Conservation (phyloP, 2,888 invertebrate genomes). For the Cylindroiulus punctatus region DNA sequence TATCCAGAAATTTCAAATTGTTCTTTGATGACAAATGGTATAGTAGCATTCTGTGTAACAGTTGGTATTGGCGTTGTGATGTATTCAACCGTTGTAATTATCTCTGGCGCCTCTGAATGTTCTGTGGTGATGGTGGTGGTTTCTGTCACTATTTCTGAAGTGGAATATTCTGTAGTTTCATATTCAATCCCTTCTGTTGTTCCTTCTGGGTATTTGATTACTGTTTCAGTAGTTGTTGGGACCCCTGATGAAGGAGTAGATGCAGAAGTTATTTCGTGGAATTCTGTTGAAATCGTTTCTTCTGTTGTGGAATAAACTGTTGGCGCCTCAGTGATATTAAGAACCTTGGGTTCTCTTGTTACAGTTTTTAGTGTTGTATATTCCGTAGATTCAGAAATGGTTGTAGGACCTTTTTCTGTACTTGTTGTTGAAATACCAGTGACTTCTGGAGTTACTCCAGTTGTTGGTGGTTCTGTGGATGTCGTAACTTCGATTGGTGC, state of each 20-base stretch:
- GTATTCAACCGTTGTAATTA: slow-evolving; percentile 32
- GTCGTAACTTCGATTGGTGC: slow-evolving; percentile 24
- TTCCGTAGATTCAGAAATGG: neutral
- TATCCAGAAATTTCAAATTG: slow-evolving; percentile 48
- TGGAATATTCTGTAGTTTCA: neutral
- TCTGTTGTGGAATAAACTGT: neutral
- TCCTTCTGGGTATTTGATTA: neutral
- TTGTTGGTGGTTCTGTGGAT: slow-evolving; percentile 15
- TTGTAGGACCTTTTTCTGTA: no score
- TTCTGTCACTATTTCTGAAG: neutral
- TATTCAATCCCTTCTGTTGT: neutral
- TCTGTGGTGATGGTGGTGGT: neutral
- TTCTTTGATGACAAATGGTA: neutral
- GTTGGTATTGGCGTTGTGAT: neutral
- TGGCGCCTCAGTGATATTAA: neutral
- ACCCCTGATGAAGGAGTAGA: neutral
- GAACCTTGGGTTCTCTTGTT: slow-evolving; percentile 4
- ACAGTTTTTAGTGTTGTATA: slow-evolving; percentile 10
- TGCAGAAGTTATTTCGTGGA: neutral
- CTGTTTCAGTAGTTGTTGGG: neutral
- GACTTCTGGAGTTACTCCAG: neutral
- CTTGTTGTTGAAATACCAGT: neutral
- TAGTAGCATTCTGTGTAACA: slow-evolving; percentile 49
- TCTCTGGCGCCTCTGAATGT: slow-evolving; percentile 19
- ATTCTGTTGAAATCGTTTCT: slow-evolving; percentile 16